Conservation (phyloP, 2,888 invertebrate species). For the Tipula vernalis region DNA sequence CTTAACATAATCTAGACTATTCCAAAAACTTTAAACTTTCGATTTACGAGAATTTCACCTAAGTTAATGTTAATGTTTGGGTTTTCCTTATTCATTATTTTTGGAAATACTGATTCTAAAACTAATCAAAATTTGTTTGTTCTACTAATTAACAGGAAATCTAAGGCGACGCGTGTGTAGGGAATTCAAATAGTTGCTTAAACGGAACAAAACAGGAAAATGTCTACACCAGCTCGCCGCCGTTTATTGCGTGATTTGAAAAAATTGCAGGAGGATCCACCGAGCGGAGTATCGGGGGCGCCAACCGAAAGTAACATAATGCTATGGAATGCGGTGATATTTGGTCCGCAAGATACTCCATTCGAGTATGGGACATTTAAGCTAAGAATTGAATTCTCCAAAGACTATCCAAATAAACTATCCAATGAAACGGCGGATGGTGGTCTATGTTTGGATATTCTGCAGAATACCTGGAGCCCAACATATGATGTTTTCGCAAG, state of each 20-base stretch:
- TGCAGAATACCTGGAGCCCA: conserved; percentile 99
- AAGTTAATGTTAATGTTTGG: no score
- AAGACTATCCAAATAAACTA: conserved; percentile 99
- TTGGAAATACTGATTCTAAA: background rate
- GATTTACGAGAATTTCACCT: no score
- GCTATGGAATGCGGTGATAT: conserved; percentile 99
- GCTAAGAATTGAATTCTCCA: conserved; percentile 98
- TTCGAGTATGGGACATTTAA: conserved; percentile 99
- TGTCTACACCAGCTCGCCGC: conserved; percentile 98
- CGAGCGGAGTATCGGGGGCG: conserved; percentile 97
- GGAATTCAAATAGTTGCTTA: background rate
- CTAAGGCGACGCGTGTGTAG: background rate
- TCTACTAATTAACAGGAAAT: background rate
- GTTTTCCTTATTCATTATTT: background rate
- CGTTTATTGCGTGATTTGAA: conserved; percentile 98
- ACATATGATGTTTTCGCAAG: conserved; percentile 99
- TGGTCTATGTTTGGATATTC: conserved; percentile 96
- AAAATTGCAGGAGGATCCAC: conserved; percentile 97
- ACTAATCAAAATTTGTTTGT: background rate
- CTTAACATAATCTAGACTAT: no score
- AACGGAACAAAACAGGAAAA: conserved; percentile 30
- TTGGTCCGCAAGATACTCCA: conserved; percentile 96
- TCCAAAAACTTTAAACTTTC: no score
- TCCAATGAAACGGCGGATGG: no score
- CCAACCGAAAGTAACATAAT: conserved; percentile 99